A percentile compares a stretch with the other conserved stretches of the same genome.
Evolutionary conservation across 1,140 invertebrate genomes (phyloP).

Genomic region (Drosophila truncata): DNA sequence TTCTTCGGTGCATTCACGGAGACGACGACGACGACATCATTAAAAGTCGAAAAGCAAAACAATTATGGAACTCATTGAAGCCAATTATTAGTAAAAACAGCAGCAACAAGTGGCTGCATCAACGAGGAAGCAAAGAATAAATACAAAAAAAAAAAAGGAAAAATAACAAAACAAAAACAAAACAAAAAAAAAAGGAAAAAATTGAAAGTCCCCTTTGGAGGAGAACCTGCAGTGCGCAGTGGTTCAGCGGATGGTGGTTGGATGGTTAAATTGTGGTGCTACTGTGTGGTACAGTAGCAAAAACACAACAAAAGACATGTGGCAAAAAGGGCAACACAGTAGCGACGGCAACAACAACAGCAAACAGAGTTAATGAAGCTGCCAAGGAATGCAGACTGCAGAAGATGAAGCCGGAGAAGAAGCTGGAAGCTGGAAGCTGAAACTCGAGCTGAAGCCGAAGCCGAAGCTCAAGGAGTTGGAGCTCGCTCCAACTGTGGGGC

Average conservation of each 20-base stretch:
- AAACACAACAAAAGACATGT: constrained; percentile 67
- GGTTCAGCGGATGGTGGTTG: constrained; percentile 5
- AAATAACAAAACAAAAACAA: constrained; percentile 5
- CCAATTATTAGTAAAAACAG: constrained; percentile 81
- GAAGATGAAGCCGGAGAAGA: constrained; percentile 34
- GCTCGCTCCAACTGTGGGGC: constrained; percentile 5
- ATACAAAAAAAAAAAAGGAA: constrained; percentile 1
- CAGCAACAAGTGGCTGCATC: constrained; percentile 43
- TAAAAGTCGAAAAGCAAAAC: constrained; percentile 83
- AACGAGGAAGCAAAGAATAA: constrained; percentile 22
- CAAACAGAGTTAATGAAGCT: constrained; percentile 80
- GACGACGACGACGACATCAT: constrained; percentile 69
- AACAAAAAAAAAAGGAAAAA: constrained; percentile 43
- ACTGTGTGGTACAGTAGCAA: constrained; percentile 80
- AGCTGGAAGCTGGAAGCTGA: constrained; percentile 12
- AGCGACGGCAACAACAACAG: constrained; percentile 39
- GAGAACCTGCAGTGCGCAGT: constrained; percentile 24
- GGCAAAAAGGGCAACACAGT: constrained; percentile 70
- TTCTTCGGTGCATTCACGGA: constrained; percentile 4
- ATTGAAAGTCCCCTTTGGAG: constrained; percentile 62
- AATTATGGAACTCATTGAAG: constrained; percentile 84
- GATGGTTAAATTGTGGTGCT: constrained; percentile 32
- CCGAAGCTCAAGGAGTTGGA: constrained; percentile 18
- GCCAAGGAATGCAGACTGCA: constrained; percentile 76
- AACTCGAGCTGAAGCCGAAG: constrained; percentile 9